Base-by-base conservation (phyloP, 2,797 vertebrate genomes). In the Serranus cabrilla region DNA sequence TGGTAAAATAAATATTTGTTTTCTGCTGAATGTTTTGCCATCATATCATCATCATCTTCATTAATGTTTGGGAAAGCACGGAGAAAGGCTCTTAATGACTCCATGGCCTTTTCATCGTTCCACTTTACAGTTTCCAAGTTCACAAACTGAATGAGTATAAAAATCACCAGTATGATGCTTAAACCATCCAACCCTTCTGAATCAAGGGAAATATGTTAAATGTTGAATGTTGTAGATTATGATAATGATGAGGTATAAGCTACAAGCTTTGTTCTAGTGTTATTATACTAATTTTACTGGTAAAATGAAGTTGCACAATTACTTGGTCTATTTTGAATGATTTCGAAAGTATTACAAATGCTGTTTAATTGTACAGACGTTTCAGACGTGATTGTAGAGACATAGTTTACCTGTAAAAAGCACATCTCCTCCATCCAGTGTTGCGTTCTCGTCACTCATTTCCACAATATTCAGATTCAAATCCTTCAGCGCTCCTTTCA, bases 391-490 rank as follows among this genome's bases (percentile, higher is more conserved):
- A 74, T 1, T 47, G 37, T 27, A 14, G 34, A 18, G 34, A 31
- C 50, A 27, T 5, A 40, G 43, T 45, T 4, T 94, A 99, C 98
- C 98, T 94, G 98, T 99, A 84, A 99, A 99, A 74, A 99, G 95
- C 82, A 99, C 98, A 0, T 99, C 98, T 82, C 98, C 98, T 66
- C 98, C 98, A 43, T 99, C 98, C 90, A 99, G 92, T 0, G 96
- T 97, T 52, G 98, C 98, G 0, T 93, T 96, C 88, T 99, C 97
- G 39, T 99, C 98, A 4, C 89, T 94, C 97, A 99, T 99, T 83
- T 99, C 98, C 54, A 99, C 95, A 20, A 99, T 92, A 73, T 99
- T 98, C 86, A 99, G 92, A 69, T 95, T 95, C 80, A 99, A 94
- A 49, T 95, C 94, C 86, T 95, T 94, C 84, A 99, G 83, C 13